Evolutionary conservation across 2,113 vertebrate species (phyloP).

Genomic region (Felis chaus): DNA sequence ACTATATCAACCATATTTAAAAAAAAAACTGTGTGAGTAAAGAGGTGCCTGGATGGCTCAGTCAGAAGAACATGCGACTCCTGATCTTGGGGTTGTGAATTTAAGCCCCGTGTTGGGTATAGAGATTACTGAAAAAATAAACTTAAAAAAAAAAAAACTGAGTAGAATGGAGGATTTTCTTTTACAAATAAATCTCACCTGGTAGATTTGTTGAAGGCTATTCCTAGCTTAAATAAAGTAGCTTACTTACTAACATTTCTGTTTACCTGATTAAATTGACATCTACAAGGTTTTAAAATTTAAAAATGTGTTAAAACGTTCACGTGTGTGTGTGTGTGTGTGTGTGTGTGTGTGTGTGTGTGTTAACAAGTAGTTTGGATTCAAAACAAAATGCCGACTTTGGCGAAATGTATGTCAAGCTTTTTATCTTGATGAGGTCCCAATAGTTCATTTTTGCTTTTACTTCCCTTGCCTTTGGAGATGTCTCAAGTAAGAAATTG

Average conservation of each 20-base stretch:
- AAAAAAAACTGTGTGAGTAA: too few relatives aligned
- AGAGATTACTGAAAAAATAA: too few relatives aligned
- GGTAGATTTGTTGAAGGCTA: slow-evolving; percentile 6
- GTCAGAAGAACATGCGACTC: too few relatives aligned
- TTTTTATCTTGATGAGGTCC: too few relatives aligned
- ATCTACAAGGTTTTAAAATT: neutral
- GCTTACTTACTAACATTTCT: neutral
- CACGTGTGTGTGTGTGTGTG: neutral
- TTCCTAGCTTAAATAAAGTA: neutral
- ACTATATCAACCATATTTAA: neutral
- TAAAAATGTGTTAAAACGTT: neutral
- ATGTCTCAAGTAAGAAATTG: too few relatives aligned
- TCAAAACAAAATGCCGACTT: slow-evolving; percentile 6
- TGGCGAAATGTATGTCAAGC: neutral
- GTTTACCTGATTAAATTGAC: neutral
- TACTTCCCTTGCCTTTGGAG: too few relatives aligned
- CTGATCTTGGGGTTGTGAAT: too few relatives aligned
- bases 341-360: neutral
- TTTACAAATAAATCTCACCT: neutral
- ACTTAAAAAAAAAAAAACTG: neutral
- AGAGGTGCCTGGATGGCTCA: too few relatives aligned
- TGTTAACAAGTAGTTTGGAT: neutral
- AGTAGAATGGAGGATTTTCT: neutral
- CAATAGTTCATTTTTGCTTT: too few relatives aligned
- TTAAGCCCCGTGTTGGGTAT: too few relatives aligned